phyloP scores from a whole-genome alignment of 1,140 invertebrate genomes.

The Hyles vespertilio region DNA sequence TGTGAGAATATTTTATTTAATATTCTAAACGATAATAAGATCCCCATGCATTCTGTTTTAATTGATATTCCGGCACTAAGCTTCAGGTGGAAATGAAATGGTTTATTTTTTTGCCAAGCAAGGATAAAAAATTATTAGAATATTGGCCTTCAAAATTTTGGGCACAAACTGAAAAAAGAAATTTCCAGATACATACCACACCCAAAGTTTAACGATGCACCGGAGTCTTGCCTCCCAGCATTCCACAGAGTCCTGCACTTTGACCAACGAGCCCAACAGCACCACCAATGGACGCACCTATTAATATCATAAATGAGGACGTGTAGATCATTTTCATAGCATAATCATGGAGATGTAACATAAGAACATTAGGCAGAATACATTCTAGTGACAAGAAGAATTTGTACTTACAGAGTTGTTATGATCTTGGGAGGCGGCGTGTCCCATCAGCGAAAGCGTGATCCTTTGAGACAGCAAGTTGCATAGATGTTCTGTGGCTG shows the following conservation, averaged over 20 bases:
- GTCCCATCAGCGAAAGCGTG: slow-evolving; percentile 83
- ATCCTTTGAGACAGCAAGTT: slow-evolving; percentile 89
- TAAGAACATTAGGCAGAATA: too few relatives aligned
- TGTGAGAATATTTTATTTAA: too few relatives aligned
- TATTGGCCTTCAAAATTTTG: too few relatives aligned
- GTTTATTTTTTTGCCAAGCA: too few relatives aligned
- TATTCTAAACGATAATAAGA: too few relatives aligned
- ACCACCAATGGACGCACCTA: slow-evolving; percentile 89
- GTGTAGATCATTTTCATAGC: not conserved
- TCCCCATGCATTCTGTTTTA: too few relatives aligned
- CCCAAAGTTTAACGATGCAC: slow-evolving; percentile 84
- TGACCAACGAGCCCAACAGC: slow-evolving; percentile 89
- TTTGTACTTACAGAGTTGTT: slow-evolving; percentile 65
- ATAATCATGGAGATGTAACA: not conserved
- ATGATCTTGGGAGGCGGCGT: slow-evolving; percentile 77
- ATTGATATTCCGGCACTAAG: too few relatives aligned
- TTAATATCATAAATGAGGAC: slow-evolving; percentile 16
- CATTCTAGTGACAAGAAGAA: too few relatives aligned
- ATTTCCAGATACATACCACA: slow-evolving; percentile 50
- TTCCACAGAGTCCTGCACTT: slow-evolving; percentile 88
- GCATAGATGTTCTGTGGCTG: slow-evolving; percentile 91
- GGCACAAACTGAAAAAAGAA: not conserved
- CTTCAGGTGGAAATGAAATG: too few relatives aligned
- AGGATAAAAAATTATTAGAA: too few relatives aligned
- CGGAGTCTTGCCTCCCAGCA: slow-evolving; percentile 96